phyloP scores from a whole-genome alignment of 2,797 vertebrate species.

The Oreonectes daqikongensis region DNA sequence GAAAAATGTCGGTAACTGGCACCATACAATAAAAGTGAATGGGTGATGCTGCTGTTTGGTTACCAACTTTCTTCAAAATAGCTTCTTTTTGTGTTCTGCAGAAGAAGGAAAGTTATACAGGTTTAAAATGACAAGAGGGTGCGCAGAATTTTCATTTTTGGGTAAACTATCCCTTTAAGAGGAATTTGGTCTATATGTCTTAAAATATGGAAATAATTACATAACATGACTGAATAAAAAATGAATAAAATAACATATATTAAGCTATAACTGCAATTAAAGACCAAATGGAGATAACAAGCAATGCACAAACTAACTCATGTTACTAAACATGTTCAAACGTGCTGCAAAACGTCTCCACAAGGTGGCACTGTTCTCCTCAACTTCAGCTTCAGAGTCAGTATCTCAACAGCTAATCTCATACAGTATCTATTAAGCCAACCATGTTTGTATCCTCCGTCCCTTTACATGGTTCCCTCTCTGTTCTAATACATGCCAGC shows the following conservation, averaged over 20 bases:
- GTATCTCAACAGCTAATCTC: neutral
- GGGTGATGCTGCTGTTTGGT: too few relatives aligned
- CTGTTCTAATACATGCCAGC: neutral
- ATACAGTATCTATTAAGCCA: neutral
- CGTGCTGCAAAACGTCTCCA: conserved; percentile 48
- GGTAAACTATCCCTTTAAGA: too few relatives aligned
- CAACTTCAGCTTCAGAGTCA: conserved; percentile 5
- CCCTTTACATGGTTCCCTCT: neutral
- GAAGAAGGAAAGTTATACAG: too few relatives aligned
- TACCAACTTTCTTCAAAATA: too few relatives aligned
- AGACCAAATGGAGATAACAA: neutral
- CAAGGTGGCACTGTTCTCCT: conserved; percentile 69
- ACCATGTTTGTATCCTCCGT: neutral
- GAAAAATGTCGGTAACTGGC: too few relatives aligned
- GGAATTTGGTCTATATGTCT: too few relatives aligned
- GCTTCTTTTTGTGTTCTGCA: too few relatives aligned
- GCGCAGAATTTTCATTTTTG: too few relatives aligned
- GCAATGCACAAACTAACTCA: neutral
- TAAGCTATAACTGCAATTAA: neutral
- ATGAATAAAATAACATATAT: neutral
- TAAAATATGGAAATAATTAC: too few relatives aligned
- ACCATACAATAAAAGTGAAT: too few relatives aligned
- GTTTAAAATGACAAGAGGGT: too few relatives aligned
- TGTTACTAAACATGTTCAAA: neutral
- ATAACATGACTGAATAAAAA: too few relatives aligned